Evolutionary conservation across 2,888 invertebrate genomes (phyloP).

Genomic region (Drosophila algonquin): DNA sequence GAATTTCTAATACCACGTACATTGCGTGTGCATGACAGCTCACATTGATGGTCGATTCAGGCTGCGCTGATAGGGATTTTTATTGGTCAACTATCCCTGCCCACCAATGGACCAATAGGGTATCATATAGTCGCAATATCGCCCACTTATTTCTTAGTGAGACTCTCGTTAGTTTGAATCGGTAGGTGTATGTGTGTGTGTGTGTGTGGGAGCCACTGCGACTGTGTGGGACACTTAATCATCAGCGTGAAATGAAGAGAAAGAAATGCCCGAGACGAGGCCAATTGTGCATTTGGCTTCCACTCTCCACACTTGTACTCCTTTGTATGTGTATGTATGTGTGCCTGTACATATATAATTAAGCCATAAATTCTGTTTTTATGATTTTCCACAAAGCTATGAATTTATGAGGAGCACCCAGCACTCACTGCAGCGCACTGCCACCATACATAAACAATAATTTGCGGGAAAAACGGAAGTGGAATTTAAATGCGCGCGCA

Average conservation of each 20-base stretch:
- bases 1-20: background rate
- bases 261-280: slow-evolving; percentile 61
- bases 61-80: too few species aligned
- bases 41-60: background rate
- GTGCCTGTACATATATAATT: slow-evolving; percentile 69
- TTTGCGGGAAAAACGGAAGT: slow-evolving; percentile 69
- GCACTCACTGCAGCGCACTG: slow-evolving; percentile 2
- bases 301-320: slow-evolving; percentile 2
- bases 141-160: background rate
- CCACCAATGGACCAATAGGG: background rate
- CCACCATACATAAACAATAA: slow-evolving; percentile 50
- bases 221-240: slow-evolving; percentile 71
- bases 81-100: too few species aligned
- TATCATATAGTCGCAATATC: background rate
- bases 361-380: slow-evolving; percentile 81
- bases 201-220: slow-evolving; percentile 29
- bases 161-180: background rate
- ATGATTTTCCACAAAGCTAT: slow-evolving; percentile 81
- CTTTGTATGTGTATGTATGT: background rate
- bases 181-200: slow-evolving; percentile 16
- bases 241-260: slow-evolving; percentile 74
- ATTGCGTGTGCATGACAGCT: background rate
- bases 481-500: slow-evolving; percentile 79
- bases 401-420: slow-evolving; percentile 75
- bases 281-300: slow-evolving; percentile 26